Evolutionary conservation across 2,888 invertebrate genomes (phyloP).

Genomic region (Lepidochrysops patricia): DNA sequence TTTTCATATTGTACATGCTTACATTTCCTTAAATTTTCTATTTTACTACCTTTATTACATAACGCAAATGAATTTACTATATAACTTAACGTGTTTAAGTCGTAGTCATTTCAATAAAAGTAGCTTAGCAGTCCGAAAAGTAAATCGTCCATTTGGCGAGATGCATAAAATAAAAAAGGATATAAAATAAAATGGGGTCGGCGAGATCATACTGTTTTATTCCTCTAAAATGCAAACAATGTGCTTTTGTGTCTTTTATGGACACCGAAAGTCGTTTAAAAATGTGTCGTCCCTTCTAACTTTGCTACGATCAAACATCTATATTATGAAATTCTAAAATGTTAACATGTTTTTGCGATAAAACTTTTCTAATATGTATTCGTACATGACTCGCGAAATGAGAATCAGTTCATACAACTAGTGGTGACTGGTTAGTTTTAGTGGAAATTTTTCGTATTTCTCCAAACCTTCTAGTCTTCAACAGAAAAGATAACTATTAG

Average conservation of each 20-base stretch:
- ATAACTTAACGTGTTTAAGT: no score
- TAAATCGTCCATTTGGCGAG: background rate
- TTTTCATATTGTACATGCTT: no score
- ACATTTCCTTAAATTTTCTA: no score
- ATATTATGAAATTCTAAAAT: background rate
- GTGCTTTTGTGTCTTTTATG: conserved; percentile 2
- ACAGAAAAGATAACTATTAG: background rate
- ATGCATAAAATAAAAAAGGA: background rate
- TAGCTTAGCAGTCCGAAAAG: no score
- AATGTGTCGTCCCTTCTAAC: background rate
- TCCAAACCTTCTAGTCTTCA: background rate
- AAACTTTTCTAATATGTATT: background rate
- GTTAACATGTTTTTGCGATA: background rate
- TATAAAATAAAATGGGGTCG: background rate
- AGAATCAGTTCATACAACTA: no score
- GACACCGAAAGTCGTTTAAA: conserved; percentile 8
- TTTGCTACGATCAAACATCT: background rate
- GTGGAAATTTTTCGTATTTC: background rate
- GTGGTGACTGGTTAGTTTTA: no score
- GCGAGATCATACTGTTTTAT: background rate
- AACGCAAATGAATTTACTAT: no score
- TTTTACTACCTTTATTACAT: no score
- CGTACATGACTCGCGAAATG: background rate
- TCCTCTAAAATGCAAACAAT: background rate
- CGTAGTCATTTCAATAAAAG: background rate